Evolutionary conservation across 2,113 vertebrate species (phyloP).

Genomic region (Acanthochromis polyacanthus): DNA sequence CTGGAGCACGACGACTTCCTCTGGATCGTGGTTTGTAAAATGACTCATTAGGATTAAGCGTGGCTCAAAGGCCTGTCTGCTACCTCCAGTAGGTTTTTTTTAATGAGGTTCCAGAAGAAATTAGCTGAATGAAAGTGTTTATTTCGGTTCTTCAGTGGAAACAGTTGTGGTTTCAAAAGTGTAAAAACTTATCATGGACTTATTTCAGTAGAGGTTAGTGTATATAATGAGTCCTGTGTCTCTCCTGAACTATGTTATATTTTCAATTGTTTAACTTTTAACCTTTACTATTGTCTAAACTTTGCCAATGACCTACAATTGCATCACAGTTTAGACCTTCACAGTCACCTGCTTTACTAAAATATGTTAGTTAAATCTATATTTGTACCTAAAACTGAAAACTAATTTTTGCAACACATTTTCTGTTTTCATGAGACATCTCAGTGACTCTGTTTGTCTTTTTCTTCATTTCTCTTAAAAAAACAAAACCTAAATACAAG

Average conservation of each 20-base stretch:
- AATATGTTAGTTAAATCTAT: not conserved
- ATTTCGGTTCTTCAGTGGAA: not conserved
- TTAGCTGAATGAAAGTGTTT: not conserved
- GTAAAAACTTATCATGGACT: not conserved
- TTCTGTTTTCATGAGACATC: not conserved
- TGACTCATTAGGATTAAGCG: slow-evolving; percentile 18
- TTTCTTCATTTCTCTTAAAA: slow-evolving; percentile 6
- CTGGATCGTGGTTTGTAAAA: slow-evolving; percentile 16
- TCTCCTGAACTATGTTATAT: no score
- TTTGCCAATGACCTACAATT: no score
- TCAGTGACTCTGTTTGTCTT: slow-evolving; percentile 1
- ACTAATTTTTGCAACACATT: no score
- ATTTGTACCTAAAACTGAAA: not conserved
- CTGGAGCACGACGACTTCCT: not conserved
- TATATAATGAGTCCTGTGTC: not conserved
- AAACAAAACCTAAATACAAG: not conserved
- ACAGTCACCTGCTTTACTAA: not conserved
- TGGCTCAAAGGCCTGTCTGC: not conserved
- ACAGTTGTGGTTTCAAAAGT: not conserved
- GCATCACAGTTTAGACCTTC: not conserved
- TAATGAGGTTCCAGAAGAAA: not conserved
- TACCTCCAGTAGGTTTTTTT: not conserved
- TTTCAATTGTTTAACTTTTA: no score
- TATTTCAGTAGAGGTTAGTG: not conserved
- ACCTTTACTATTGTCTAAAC: no score